Percentiles rank a stretch among this genome's conserved stretches.
phyloP scores from a whole-genome alignment of 2,113 vertebrate genomes.

The Ondatra zibethicus region DNA sequence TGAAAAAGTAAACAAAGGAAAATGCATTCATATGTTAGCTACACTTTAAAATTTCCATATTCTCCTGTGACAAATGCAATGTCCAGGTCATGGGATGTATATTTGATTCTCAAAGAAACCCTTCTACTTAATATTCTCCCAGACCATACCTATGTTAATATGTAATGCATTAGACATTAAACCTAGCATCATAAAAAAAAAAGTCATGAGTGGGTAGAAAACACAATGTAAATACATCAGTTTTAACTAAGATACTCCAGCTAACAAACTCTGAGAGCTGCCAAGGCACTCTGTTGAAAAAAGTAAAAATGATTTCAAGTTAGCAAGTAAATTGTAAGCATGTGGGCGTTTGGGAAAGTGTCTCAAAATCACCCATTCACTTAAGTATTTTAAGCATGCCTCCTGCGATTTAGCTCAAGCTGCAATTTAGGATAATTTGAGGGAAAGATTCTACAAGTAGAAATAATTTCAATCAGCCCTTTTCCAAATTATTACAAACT shows the following conservation, averaged over 20 bases:
- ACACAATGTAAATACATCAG: not conserved
- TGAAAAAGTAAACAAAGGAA: not conserved
- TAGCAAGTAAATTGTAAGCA: constrained; percentile 72
- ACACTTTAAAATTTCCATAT: not conserved
- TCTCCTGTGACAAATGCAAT: not conserved
- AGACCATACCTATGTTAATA: not conserved
- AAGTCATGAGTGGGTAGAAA: not conserved
- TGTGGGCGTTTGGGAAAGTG: constrained; percentile 71
- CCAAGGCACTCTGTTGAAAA: constrained; percentile 47
- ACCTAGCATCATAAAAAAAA: no score
- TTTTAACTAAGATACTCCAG: constrained; percentile 52
- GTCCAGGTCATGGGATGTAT: not conserved
- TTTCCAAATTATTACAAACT: constrained; percentile 66
- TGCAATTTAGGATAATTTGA: constrained; percentile 79
- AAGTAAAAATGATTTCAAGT: constrained; percentile 62
- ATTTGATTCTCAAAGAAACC: not conserved
- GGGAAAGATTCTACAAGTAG: constrained; percentile 68
- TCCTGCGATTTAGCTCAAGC: constrained; percentile 72
- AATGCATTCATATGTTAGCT: no score
- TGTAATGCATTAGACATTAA: not conserved
- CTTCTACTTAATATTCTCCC: not conserved
- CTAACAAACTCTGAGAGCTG: constrained; percentile 48
- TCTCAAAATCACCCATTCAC: constrained; percentile 77
- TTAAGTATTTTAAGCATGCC: constrained; percentile 76
- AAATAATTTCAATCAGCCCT: constrained; percentile 70